These are phyloP conservation scores for Apogon talboti DNA, from an alignment of 2,797 vertebrate genomes.

Conservation along the genomic window DNA sequence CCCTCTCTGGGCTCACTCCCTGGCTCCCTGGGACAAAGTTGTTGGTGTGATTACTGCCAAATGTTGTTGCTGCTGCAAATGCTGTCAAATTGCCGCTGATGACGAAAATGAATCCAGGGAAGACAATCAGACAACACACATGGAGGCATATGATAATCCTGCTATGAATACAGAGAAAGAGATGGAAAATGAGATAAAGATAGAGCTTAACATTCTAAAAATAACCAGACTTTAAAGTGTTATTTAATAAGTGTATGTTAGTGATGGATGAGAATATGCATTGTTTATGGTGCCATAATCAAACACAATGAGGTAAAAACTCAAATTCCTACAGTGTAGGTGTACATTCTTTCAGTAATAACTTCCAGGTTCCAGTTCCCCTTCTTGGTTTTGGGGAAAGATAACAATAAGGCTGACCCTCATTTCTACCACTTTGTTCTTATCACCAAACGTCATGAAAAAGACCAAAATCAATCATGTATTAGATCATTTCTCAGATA, in stretches of 20 bases:
- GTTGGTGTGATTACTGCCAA: constrained; percentile 68
- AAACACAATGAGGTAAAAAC: constrained; percentile 4
- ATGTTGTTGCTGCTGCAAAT: constrained; percentile 91
- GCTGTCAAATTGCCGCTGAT: constrained; percentile 72
- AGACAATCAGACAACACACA: constrained; percentile 11
- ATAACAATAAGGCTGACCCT: not conserved
- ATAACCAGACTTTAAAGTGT: constrained; percentile 61
- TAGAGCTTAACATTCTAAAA: constrained; percentile 57
- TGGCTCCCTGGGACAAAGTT: constrained; percentile 90
- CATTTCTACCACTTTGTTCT: not conserved
- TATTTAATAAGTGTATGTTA: not conserved
- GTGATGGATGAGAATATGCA: not conserved
- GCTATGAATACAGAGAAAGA: constrained; percentile 64
- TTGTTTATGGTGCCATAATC: constrained; percentile 2
- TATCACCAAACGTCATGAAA: constrained; percentile 4
- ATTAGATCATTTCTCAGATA: not conserved
- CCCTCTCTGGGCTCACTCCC: constrained; percentile 90
- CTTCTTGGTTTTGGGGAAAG: no score
- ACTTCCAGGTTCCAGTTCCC: no score
- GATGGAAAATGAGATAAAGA: constrained; percentile 56
- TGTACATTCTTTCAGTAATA: constrained; percentile 1
- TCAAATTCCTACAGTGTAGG: constrained; percentile 13
- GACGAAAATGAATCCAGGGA: constrained; percentile 23
- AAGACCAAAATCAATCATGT: not conserved
- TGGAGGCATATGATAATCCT: constrained; percentile 71